phyloP scores from a whole-genome alignment of 2,113 vertebrate genomes.

The Toxotes jaculatrix region DNA sequence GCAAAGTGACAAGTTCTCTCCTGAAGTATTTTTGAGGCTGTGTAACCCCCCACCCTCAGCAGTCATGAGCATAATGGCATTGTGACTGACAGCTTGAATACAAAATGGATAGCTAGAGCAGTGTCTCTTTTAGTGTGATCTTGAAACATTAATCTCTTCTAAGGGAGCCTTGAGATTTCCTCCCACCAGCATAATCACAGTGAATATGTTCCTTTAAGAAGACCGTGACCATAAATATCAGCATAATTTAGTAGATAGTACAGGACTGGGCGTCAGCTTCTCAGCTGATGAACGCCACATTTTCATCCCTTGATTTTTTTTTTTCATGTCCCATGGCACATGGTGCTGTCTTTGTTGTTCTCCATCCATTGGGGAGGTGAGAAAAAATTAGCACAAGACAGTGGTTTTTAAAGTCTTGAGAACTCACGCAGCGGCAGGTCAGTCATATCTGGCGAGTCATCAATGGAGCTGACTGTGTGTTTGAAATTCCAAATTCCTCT shows the following conservation, averaged over 20 bases:
- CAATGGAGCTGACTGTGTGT: constrained; percentile 49
- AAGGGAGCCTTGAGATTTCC: constrained; percentile 47
- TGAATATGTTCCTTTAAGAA: constrained; percentile 7
- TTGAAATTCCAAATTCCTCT: constrained; percentile 54
- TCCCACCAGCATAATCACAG: constrained; percentile 15
- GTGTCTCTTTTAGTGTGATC: constrained; percentile 28
- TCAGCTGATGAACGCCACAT: constrained; percentile 14
- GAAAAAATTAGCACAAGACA: constrained; percentile 62
- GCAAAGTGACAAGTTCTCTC: constrained; percentile 42
- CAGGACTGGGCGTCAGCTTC: background rate
- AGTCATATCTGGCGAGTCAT: constrained; percentile 66
- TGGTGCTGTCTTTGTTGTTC: constrained; percentile 50
- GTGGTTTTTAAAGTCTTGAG: constrained; percentile 60
- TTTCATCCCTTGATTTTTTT: constrained; percentile 33
- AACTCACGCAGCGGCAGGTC: constrained; percentile 55
- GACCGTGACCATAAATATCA: constrained; percentile 17
- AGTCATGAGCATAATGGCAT: constrained; percentile 54
- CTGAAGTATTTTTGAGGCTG: constrained; percentile 35
- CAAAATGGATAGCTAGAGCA: constrained; percentile 55
- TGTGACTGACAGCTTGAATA: constrained; percentile 64
- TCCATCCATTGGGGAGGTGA: constrained; percentile 19
- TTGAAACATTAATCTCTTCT: constrained; percentile 57
- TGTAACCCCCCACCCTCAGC: constrained; percentile 33
- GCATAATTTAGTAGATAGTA: constrained; percentile 13
- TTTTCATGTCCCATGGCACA: constrained; percentile 39